Percentiles rank a stretch among this genome's conserved stretches.
Conservation (phyloP, 2,888 invertebrate species). For the Podabrus alpinus region DNA sequence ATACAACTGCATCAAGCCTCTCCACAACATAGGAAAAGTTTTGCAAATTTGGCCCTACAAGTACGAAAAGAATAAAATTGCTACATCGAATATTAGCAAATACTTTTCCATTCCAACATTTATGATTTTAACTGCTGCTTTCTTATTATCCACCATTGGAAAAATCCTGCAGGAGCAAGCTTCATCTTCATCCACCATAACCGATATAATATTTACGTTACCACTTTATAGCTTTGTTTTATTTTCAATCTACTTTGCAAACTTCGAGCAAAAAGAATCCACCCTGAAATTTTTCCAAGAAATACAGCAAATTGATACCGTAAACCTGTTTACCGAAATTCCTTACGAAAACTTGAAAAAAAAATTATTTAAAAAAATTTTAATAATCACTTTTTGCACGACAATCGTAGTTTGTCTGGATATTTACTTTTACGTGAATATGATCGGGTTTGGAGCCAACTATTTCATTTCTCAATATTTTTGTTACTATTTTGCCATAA, state of each 20-base stretch:
- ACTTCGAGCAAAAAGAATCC: neutral
- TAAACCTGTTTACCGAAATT: neutral
- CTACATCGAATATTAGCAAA: neutral
- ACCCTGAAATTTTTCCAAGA: neutral
- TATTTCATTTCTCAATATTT: neutral
- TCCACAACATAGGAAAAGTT: neutral
- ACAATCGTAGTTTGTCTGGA: neutral
- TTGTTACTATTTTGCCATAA: neutral
- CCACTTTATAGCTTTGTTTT: neutral
- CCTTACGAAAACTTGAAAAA: neutral
- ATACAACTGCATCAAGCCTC: neutral
- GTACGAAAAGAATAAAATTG: neutral
- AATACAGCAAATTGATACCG: neutral
- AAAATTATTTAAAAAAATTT: neutral
- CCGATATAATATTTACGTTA: neutral
- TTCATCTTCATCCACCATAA: neutral
- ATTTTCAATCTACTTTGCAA: neutral
- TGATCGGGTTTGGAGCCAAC: neutral
- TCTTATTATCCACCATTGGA: neutral
- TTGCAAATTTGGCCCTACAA: conserved; percentile 4
- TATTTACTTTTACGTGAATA: neutral
- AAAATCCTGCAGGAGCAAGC: neutral
- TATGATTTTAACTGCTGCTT: neutral
- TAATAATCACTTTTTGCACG: neutral
- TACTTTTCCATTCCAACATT: neutral